Evolutionary conservation across 2,888 invertebrate genomes (phyloP).

Genomic region (Drosophila paranaensis): DNA sequence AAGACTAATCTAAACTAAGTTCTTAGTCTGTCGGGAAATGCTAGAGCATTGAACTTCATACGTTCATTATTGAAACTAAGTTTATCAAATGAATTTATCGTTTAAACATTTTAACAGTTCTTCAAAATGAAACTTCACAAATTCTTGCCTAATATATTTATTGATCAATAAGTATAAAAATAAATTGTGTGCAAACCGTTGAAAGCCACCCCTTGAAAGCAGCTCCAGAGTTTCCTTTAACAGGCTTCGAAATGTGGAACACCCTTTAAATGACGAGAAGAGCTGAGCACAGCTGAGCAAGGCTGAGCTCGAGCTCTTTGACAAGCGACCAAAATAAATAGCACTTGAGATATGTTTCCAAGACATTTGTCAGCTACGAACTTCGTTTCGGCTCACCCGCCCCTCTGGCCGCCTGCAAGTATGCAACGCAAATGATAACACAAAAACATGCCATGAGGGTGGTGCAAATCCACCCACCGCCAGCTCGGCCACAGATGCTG

Average conservation of each 20-base stretch:
- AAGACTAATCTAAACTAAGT: too few relatives aligned
- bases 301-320: constrained; percentile 36
- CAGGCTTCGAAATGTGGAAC: constrained; percentile 25
- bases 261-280: constrained; percentile 42
- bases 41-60: too few relatives aligned
- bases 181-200: constrained; percentile 7
- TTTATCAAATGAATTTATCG: too few relatives aligned
- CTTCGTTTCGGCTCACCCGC: constrained; percentile 20
- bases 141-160: neutral
- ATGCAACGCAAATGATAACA: constrained; percentile 75
- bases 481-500: constrained; percentile 48
- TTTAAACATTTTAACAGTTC: too few relatives aligned
- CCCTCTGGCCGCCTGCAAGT: constrained; percentile 41
- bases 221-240: too few relatives aligned
- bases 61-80: too few relatives aligned
- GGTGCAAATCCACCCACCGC: constrained; percentile 5
- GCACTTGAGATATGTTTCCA: constrained; percentile 80
- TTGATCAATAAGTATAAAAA: constrained; percentile 10
- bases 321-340: constrained; percentile 73
- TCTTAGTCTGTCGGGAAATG: too few relatives aligned
- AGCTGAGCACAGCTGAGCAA: neutral
- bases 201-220: neutral
- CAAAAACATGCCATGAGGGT: constrained; percentile 42
- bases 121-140: neutral
- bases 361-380: constrained; percentile 75